Conservation (phyloP, 2,113 vertebrate species). For the Alethe castanea region DNA sequence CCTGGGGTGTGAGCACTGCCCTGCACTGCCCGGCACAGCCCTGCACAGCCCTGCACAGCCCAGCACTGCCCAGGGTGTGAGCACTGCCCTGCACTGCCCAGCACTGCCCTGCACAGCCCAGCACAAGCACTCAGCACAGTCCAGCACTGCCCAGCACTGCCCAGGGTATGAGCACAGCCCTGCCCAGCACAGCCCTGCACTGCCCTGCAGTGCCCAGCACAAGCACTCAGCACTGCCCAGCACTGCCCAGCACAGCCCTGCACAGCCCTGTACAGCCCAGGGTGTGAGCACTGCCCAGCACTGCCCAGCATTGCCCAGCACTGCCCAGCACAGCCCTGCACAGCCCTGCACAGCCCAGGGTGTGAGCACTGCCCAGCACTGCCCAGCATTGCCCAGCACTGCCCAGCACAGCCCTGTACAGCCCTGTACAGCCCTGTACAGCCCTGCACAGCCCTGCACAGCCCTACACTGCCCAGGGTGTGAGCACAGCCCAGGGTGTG, state of each 20-base stretch:
- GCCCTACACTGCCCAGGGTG: not conserved
- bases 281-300: not conserved
- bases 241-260: not conserved
- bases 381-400: not conserved
- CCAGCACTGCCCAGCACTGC: rapidly evolving
- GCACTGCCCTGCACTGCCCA: not conserved
- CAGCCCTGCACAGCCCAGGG: not conserved
- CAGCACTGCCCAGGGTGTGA: not conserved
- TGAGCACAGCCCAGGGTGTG: too few relatives aligned
- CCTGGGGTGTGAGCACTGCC: too few relatives aligned
- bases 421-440: not conserved
- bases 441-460: not conserved
- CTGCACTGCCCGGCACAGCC: too few relatives aligned
- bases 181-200: not conserved
- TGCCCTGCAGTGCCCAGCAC: not conserved
- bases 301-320: not conserved
- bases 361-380: not conserved
- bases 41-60: not conserved
- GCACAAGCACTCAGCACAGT: too few relatives aligned
- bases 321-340: not conserved
- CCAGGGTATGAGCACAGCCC: not conserved
- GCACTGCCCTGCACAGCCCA: not conserved
- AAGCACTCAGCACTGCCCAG: too few relatives aligned
- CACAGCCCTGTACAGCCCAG: not conserved
- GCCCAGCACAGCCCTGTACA: not conserved